A percentile compares a stretch with the other conserved stretches of the same genome.
These are phyloP conservation scores for Tolmerus cingulatus DNA, from an alignment of 2,888 invertebrate genomes.

Conservation along the genomic window DNA sequence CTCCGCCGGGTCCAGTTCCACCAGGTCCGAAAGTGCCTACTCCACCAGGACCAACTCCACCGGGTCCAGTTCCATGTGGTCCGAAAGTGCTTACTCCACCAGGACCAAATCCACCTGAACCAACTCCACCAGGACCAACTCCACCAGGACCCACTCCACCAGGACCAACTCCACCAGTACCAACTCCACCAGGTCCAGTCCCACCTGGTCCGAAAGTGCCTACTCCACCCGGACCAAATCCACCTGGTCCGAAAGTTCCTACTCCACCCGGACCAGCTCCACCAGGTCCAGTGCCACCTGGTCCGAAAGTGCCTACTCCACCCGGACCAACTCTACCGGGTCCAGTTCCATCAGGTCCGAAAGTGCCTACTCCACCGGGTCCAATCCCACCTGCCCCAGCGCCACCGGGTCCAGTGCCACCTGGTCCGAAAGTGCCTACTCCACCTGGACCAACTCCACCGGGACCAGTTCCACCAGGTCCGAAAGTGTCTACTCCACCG, in stretches of 20 bases:
- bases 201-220: conserved; percentile 45
- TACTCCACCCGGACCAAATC: neutral
- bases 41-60: conserved; percentile 23
- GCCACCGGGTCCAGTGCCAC: conserved; percentile 14
- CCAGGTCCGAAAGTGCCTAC: too few relatives aligned
- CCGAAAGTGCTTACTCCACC: too few relatives aligned
- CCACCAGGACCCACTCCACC: neutral
- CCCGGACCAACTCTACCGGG: neutral
- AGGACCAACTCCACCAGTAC: neutral
- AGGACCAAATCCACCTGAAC: conserved; percentile 28
- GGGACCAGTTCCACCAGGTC: too few relatives aligned
- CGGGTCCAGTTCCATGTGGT: neutral
- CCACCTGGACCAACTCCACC: conserved; percentile 37
- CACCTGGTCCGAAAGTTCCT: conserved; percentile 47
- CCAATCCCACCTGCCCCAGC: neutral
- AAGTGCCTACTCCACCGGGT: neutral
- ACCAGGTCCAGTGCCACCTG: conserved; percentile 28
- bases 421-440: neutral
- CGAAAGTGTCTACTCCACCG: neutral
- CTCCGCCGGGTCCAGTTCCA: conserved; percentile 34
- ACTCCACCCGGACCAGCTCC: conserved; percentile 3
- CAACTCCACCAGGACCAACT: neutral
- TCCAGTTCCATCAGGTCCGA: too few relatives aligned
- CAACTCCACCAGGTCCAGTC: neutral
- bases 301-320: conserved; percentile 9